Evolutionary conservation across 2,888 invertebrate species (phyloP).

Genomic region (Sericinus montela): DNA sequence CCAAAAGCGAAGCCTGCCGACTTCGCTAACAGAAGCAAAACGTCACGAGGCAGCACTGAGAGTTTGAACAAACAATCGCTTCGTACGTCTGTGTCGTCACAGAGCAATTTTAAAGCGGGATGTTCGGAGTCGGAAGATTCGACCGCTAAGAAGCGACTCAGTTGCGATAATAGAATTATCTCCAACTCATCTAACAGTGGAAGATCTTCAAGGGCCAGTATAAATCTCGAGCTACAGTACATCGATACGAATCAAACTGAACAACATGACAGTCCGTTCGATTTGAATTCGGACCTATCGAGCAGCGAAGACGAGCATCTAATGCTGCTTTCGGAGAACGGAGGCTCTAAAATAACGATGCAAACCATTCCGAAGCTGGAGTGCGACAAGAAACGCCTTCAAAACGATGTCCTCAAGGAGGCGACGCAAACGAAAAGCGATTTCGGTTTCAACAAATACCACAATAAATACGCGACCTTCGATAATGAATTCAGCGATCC

Average conservation of each 20-base stretch:
- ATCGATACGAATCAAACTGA: slow-evolving; percentile 52
- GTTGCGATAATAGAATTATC: slow-evolving; percentile 68
- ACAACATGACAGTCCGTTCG: slow-evolving; percentile 49
- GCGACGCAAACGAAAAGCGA: slow-evolving; percentile 56
- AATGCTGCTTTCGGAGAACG: slow-evolving; percentile 68
- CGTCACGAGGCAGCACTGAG: slow-evolving; percentile 48
- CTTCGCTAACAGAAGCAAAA: slow-evolving; percentile 43
- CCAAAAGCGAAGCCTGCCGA: slow-evolving; percentile 55
- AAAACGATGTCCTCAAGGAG: slow-evolving; percentile 64
- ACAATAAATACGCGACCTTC: slow-evolving; percentile 67
- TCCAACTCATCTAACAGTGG: slow-evolving; percentile 45
- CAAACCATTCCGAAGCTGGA: slow-evolving; percentile 45
- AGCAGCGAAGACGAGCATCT: slow-evolving; percentile 73
- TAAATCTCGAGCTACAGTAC: slow-evolving; percentile 64
- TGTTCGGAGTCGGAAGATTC: slow-evolving; percentile 69
- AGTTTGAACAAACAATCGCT: slow-evolving; percentile 55
- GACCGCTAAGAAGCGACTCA: slow-evolving; percentile 61
- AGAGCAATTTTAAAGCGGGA: slow-evolving; percentile 55
- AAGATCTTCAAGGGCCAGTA: slow-evolving; percentile 58
- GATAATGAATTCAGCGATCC: slow-evolving; percentile 72
- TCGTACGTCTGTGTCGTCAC: slow-evolving; percentile 53
- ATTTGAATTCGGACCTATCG: slow-evolving; percentile 63
- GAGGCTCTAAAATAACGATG: slow-evolving; percentile 71
- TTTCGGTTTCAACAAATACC: slow-evolving; percentile 56
- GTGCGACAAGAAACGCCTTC: slow-evolving; percentile 41